Percentiles rank a stretch among this genome's conserved stretches.
phyloP scores from a whole-genome alignment of 1,140 invertebrate species.

The Meloidogyne exigua region DNA sequence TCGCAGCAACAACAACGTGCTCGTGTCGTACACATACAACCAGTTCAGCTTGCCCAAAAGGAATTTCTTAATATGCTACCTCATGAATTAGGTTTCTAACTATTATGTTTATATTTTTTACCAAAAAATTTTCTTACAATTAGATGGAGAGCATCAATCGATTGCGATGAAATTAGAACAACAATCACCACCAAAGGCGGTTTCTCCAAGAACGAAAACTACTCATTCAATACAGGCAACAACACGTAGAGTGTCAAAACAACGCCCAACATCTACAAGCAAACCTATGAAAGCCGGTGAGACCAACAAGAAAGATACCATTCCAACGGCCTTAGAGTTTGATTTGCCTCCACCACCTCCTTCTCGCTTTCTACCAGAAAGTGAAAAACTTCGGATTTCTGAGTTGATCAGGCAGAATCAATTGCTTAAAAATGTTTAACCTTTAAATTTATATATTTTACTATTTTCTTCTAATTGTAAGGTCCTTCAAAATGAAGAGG shows the following conservation, averaged over 20 bases:
- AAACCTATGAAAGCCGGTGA: background rate
- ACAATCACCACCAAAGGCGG: too few relatives aligned
- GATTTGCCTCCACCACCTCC: constrained; percentile 19
- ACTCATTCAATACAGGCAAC: background rate
- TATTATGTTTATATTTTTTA: background rate
- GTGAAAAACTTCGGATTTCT: constrained; percentile 10
- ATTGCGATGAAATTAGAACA: too few relatives aligned
- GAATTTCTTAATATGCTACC: background rate
- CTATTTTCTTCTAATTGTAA: background rate
- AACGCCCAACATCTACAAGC: background rate
- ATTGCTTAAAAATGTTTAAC: background rate
- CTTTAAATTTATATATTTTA: background rate
- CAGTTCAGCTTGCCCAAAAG: background rate
- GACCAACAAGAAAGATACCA: background rate
- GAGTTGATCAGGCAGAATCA: constrained; percentile 7
- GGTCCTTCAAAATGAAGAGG: background rate
- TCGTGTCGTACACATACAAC: background rate
- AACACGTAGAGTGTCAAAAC: background rate
- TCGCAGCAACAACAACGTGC: background rate
- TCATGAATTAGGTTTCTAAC: background rate
- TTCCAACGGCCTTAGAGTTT: background rate
- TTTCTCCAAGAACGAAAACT: too few relatives aligned
- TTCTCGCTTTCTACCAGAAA: constrained; percentile 16
- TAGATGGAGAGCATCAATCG: background rate
- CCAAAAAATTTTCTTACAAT: background rate